Evolutionary conservation across 2,797 vertebrate species (phyloP).

Genomic region (Falco concolor): DNA sequence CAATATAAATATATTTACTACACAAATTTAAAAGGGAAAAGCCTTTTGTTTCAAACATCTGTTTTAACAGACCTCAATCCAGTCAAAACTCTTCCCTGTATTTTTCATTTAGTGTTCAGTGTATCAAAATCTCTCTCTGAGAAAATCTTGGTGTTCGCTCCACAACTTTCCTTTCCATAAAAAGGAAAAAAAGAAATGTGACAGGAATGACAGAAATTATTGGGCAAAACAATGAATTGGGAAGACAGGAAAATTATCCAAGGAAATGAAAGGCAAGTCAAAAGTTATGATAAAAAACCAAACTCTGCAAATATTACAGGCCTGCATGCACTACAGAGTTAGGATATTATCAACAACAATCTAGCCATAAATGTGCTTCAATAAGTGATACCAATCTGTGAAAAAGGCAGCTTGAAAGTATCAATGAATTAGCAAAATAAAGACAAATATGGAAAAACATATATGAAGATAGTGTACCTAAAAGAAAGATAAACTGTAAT

Average conservation of each 20-base stretch:
- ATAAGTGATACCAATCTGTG: background rate
- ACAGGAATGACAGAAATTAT: background rate
- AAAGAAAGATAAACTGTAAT: background rate
- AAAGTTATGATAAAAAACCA: background rate
- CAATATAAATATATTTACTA: background rate
- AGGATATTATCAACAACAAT: background rate
- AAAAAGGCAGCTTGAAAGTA: background rate
- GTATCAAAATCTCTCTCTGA: background rate
- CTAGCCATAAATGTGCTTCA: background rate
- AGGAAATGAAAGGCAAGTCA: background rate
- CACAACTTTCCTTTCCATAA: background rate
- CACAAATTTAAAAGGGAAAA: background rate
- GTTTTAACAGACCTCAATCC: background rate
- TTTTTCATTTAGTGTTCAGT: background rate
- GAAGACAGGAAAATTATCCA: background rate
- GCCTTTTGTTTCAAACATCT: accelerated
- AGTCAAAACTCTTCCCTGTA: background rate
- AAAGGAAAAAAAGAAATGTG: background rate
- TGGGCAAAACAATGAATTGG: background rate
- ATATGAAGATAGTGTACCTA: background rate
- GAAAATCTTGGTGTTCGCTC: background rate
- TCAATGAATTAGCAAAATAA: background rate
- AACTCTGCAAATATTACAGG: background rate
- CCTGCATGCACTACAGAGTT: background rate
- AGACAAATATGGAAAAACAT: background rate